phyloP scores from a whole-genome alignment of 2,797 vertebrate species.

The Arremon brunneinucha region DNA sequence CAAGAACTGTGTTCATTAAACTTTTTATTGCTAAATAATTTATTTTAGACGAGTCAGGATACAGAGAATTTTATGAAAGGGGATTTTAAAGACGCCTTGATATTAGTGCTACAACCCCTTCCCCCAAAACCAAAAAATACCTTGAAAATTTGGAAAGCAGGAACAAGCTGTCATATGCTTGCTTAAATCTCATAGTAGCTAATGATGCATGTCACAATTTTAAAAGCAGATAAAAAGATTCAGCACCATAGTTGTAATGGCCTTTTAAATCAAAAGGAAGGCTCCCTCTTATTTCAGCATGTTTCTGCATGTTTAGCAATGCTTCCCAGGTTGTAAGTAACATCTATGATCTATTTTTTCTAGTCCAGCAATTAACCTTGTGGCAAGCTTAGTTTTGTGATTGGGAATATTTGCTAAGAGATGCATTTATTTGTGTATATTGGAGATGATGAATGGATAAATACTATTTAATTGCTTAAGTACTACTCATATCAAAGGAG shows the following conservation, averaged over 20 bases:
- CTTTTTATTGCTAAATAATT: background rate
- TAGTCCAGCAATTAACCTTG: background rate
- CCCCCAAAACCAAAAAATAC: background rate
- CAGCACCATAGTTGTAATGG: background rate
- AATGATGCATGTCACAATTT: background rate
- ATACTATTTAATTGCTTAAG: background rate
- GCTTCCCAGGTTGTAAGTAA: background rate
- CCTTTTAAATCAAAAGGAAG: background rate
- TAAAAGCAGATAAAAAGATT: background rate
- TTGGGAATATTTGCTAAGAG: background rate
- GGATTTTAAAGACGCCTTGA: background rate
- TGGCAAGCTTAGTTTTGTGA: background rate
- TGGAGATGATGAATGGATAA: background rate
- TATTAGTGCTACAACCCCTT: background rate
- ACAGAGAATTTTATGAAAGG: background rate
- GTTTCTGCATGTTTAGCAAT: background rate
- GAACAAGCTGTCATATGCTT: background rate
- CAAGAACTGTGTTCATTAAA: background rate
- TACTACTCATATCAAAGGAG: background rate
- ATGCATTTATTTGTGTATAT: background rate
- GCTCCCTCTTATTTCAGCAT: background rate
- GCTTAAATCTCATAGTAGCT: background rate
- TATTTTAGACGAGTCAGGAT: background rate
- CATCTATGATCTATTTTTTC: background rate
- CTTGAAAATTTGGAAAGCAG: background rate